phyloP scores from a whole-genome alignment of 2,797 vertebrate species.

The Myripristis jacobus region DNA sequence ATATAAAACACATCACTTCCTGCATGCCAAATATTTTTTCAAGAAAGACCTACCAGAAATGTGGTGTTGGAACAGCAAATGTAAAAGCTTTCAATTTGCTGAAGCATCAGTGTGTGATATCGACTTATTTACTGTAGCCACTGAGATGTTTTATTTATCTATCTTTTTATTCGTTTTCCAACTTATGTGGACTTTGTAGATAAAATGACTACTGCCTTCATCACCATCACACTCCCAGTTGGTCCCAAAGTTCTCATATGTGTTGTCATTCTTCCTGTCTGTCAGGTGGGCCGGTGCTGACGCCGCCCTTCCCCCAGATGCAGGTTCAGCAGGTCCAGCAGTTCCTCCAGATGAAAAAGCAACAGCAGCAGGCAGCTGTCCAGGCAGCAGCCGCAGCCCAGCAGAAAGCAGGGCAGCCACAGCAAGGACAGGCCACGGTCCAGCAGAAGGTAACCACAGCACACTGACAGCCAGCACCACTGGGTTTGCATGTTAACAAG shows the following conservation, averaged over 20 bases:
- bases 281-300: constrained; percentile 88
- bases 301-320: constrained; percentile 81
- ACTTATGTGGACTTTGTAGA: neutral
- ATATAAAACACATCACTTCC: too few relatives aligned
- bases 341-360: constrained; percentile 87
- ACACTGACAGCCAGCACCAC: neutral
- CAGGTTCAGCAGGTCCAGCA: constrained; percentile 90
- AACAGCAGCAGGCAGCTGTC: constrained; percentile 63
- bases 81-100: too few relatives aligned
- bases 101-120: too few relatives aligned
- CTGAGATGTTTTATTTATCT: too few relatives aligned
- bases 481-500: too few relatives aligned
- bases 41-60: too few relatives aligned
- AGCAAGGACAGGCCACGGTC: constrained; percentile 85
- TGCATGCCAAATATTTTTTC: too few relatives aligned
- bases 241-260: neutral
- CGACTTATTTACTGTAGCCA: too few relatives aligned
- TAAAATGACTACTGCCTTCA: too few relatives aligned
- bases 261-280: neutral
- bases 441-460: constrained; percentile 88
- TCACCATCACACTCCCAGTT: neutral
- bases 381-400: constrained; percentile 84
- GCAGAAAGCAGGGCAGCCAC: constrained; percentile 90
- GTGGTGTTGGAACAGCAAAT: too few relatives aligned
- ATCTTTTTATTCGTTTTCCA: too few relatives aligned